Percentiles rank a stretch among this genome's conserved stretches.
Evolutionary conservation across 1,140 invertebrate genomes (phyloP).

Genomic region (Drosophila seguyi): DNA sequence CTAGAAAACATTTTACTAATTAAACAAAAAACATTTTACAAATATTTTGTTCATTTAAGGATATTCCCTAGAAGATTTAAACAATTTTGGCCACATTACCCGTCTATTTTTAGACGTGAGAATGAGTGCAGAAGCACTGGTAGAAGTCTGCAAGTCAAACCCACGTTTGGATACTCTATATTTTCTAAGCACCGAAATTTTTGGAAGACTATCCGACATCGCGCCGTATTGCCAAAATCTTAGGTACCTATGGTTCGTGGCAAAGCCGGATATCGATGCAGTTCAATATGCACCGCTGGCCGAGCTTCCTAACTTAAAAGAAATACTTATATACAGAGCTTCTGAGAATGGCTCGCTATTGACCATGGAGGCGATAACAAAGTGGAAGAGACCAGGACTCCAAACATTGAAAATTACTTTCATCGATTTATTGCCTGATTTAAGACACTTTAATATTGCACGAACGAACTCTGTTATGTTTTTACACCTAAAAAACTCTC

Average conservation of each 20-base stretch:
- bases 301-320: not conserved
- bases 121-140: not conserved
- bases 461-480: not conserved
- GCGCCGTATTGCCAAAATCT: not conserved
- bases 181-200: not conserved
- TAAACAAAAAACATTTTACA: not conserved
- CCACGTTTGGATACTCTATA: accelerated
- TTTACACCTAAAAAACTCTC: not conserved
- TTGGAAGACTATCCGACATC: constrained; percentile 2
- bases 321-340: not conserved
- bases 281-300: not conserved
- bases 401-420: not conserved
- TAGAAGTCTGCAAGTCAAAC: not conserved
- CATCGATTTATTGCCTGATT: not conserved
- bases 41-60: not conserved
- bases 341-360: not conserved
- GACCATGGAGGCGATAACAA: not conserved
- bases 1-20: not conserved
- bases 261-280: not conserved
- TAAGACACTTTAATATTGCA: not conserved
- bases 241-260: accelerated
- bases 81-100: not conserved
- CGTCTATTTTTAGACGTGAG: not conserved
- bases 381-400: not conserved
- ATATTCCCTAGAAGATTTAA: not conserved